Evolutionary conservation across 2,888 invertebrate genomes (phyloP), one percentile per base, ranked within the genome.

Genomic region (Coelopa pilipes): DNA sequence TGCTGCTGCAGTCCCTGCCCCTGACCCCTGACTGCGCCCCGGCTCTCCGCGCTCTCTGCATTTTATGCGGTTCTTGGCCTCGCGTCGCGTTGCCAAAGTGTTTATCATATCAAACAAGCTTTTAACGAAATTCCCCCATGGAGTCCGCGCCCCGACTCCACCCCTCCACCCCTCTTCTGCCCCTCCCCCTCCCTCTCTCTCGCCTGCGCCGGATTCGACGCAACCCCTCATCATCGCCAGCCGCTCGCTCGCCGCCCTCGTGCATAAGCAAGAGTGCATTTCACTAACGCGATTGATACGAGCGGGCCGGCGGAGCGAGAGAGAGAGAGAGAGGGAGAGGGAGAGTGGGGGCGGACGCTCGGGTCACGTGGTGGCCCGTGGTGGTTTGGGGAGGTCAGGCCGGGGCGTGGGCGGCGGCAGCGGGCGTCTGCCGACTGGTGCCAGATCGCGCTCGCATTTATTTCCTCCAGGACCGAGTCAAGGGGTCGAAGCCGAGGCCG

Each of bases 251-350:
- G 34, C 7, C 34, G 34, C 7, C 34, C 62, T 62, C 55, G 65
- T 71, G 71, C 71, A 71, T 71, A 71, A 71, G 71, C 71, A 71
- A 71, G 65, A 71, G 21, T 71, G 63, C 71, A 71, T 71, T 71
- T 71, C 65, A 71, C 71, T 71, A 55, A 71, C 63, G 65, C 65
- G 65, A 55, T 65, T 70, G 70, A 69, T 69, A 19, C 55, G 24
- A 34, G 34, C 34, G 67, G n/a, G 34, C 7, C 4, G 55, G 46
- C 34, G 10, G 55, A 21, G 9, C 4, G n/a, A 83, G 83, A 84
- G 84, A 7, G 34, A 34, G 34, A 34, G 34, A 34, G 34, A 34
- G 7, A 7, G 34, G 7, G 34, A 34, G 2, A 34, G 34, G 7
- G 34, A 2, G 34, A 34, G 34, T 34, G 34, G 4, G 34, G 34